phyloP scores from a whole-genome alignment of 2,113 vertebrate genomes.

The Garra rufa region DNA sequence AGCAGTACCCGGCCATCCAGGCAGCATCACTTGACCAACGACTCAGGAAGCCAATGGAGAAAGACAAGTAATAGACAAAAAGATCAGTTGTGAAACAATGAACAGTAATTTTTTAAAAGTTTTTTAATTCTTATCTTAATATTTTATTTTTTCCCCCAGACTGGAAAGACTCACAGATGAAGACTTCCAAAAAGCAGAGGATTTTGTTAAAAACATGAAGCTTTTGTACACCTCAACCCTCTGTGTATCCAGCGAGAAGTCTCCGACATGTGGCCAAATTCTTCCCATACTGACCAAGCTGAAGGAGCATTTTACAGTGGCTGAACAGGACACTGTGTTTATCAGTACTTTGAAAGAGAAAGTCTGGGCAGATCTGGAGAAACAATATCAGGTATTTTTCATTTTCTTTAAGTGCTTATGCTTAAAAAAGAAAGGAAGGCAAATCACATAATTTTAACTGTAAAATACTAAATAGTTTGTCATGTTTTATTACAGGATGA shows the following conservation, averaged over 20 bases:
- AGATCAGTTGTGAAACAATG: not conserved
- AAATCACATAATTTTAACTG: not conserved
- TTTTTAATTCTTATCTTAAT: conserved; percentile 4
- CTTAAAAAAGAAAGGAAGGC: not conserved
- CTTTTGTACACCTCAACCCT: conserved; percentile 37
- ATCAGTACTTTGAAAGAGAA: not conserved
- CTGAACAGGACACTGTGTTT: not conserved
- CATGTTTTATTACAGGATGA: conserved; percentile 50
- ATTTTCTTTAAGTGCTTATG: not conserved
- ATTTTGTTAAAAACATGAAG: conserved; percentile 32
- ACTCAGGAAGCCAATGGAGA: conserved; percentile 8
- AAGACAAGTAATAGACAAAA: not conserved
- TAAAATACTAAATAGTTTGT: conserved; percentile 17
- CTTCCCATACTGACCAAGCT: not conserved
- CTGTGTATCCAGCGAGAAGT: conserved; percentile 39
- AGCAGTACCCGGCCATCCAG: not conserved
- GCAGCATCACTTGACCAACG: not conserved
- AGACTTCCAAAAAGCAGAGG: too few species aligned
- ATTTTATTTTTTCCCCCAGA: not conserved
- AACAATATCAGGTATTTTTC: not conserved
- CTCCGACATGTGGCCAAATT: conserved; percentile 16
- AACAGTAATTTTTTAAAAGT: not conserved
- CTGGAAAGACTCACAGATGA: not conserved
- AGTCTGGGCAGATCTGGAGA: not conserved
- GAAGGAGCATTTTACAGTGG: not conserved